Evolutionary conservation across 1,140 invertebrate species (phyloP).

Genomic region (Venustaconcha ellipsiformis): DNA sequence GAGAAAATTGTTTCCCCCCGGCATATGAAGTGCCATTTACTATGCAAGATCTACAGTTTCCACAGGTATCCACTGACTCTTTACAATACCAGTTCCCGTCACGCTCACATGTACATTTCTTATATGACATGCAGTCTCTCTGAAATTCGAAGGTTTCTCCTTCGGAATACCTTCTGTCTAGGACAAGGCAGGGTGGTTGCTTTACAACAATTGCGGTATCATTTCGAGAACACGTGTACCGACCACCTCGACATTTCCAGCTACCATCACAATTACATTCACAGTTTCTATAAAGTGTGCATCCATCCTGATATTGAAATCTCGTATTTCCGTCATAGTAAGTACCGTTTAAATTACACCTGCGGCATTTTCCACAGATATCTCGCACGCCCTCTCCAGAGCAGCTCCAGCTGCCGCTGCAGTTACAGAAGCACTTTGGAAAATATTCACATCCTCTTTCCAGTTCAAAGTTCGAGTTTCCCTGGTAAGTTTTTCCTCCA

Average conservation of each 20-base stretch:
- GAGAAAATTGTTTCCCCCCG: conserved; percentile 14
- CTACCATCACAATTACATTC: conserved; percentile 23
- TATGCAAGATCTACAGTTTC: conserved; percentile 22
- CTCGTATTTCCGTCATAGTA: conserved; percentile 15
- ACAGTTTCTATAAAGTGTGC: conserved; percentile 19
- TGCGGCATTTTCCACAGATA: conserved; percentile 35
- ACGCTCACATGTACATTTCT: conserved; percentile 17
- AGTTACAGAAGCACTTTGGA: conserved; percentile 36
- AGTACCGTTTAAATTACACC: conserved; percentile 30
- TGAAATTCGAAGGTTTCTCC: not conserved
- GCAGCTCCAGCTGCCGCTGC: conserved; percentile 37
- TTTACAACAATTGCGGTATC: too few relatives aligned
- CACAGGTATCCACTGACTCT: conserved; percentile 9
- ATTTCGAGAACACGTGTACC: conserved; percentile 13
- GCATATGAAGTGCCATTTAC: conserved; percentile 21
- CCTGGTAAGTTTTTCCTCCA: conserved; percentile 21
- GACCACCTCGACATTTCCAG: conserved; percentile 16
- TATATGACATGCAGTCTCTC: conserved; percentile 5
- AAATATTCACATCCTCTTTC: conserved; percentile 37
- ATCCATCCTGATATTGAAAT: conserved; percentile 8
- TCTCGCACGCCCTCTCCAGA: conserved; percentile 4
- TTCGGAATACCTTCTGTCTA: too few relatives aligned
- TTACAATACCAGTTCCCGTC: conserved; percentile 9
- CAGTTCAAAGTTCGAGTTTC: conserved; percentile 32
- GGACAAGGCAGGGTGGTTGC: too few relatives aligned